A percentile compares a stretch with the other conserved stretches of the same genome.
Conservation (phyloP, 2,113 vertebrate species). For the Eira barbara region DNA sequence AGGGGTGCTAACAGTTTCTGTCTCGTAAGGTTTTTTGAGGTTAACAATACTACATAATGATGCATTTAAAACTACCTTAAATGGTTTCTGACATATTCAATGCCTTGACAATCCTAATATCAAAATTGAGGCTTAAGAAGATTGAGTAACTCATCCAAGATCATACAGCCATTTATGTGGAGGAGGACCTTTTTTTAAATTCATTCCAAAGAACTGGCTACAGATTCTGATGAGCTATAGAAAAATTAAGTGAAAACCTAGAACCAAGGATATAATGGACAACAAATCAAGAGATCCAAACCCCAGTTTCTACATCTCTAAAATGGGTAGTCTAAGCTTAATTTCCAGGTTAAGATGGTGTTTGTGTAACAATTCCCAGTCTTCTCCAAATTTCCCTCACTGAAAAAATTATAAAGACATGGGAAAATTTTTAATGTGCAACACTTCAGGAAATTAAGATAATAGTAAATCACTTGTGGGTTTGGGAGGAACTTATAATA, state of each 20-base stretch:
- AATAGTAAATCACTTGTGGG: not conserved
- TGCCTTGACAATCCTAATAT: not conserved
- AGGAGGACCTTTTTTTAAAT: not conserved
- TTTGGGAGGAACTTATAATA: not conserved
- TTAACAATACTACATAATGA: not conserved
- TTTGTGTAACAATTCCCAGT: not conserved
- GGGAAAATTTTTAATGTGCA: not conserved
- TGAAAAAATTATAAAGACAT: not conserved
- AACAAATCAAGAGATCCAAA: not conserved
- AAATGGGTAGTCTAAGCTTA: not conserved
- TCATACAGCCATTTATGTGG: not conserved
- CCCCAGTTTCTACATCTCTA: not conserved
- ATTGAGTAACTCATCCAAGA: not conserved
- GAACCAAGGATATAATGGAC: not conserved
- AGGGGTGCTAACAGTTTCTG: not conserved
- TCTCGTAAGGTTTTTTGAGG: not conserved
- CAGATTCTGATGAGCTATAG: not conserved
- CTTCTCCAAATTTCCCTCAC: not conserved
- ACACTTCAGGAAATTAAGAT: not conserved
- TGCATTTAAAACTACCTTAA: not conserved
- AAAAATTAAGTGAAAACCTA: not conserved
- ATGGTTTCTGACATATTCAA: not conserved
- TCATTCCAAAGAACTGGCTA: not conserved
- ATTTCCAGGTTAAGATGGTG: not conserved
- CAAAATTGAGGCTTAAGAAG: not conserved